These are phyloP conservation scores for Drosophila rubida DNA, from an alignment of 2,888 invertebrate species.

Conservation along the genomic window DNA sequence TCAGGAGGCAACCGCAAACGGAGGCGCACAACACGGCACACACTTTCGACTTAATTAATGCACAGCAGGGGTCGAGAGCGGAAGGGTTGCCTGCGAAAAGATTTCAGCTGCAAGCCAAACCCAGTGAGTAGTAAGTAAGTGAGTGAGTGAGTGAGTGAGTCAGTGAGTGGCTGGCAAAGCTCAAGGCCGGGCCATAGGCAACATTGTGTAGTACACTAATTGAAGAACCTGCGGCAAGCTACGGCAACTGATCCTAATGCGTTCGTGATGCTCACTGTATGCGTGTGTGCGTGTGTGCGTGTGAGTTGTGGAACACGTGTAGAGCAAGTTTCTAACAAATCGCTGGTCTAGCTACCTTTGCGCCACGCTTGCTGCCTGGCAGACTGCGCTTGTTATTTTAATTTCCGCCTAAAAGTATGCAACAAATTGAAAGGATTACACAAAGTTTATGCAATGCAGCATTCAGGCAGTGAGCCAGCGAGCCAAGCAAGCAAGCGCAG, in stretches of 20 bases:
- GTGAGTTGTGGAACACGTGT: slow-evolving; percentile 62
- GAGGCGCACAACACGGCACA: slow-evolving; percentile 19
- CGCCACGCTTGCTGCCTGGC: neutral
- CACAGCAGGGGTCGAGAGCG: slow-evolving; percentile 31
- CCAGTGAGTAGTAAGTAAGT: neutral
- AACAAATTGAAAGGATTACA: slow-evolving; percentile 81
- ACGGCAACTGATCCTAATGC: slow-evolving; percentile 8
- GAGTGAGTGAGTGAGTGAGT: too few species aligned
- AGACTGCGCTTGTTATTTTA: slow-evolving; percentile 75
- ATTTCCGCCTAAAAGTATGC: slow-evolving; percentile 81
- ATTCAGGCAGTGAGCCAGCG: slow-evolving; percentile 31
- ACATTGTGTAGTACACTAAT: slow-evolving; percentile 73
- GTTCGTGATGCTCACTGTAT: slow-evolving; percentile 3
- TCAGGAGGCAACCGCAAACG: slow-evolving; percentile 19
- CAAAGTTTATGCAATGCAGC: slow-evolving; percentile 78
- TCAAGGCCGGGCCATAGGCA: slow-evolving; percentile 52
- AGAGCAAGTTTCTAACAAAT: slow-evolving; percentile 70
- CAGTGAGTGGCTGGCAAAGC: slow-evolving; percentile 14
- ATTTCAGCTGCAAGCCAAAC: slow-evolving; percentile 37
- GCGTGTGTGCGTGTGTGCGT: slow-evolving; percentile 10
- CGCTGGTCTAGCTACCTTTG: slow-evolving; percentile 27
- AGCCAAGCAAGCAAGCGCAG: neutral
- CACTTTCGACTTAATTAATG: slow-evolving; percentile 59
- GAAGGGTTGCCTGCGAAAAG: slow-evolving; percentile 6
- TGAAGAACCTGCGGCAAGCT: slow-evolving; percentile 56